phyloP scores from a whole-genome alignment of 2,888 invertebrate genomes.

The Folsomia candida region DNA sequence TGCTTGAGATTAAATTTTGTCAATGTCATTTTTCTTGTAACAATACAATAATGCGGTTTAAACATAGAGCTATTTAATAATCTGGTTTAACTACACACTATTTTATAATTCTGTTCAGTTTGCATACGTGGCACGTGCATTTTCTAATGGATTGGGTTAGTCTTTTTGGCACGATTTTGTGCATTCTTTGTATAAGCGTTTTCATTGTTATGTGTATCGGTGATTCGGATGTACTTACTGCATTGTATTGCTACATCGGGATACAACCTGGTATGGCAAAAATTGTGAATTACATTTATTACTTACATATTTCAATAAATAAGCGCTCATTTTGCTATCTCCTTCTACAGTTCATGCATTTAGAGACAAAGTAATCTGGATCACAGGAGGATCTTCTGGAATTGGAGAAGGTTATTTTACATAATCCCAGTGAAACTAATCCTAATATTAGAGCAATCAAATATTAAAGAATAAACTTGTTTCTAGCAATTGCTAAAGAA shows the following conservation, averaged over 20 bases:
- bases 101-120: too few species aligned
- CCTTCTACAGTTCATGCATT: not conserved
- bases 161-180: slow-evolving; percentile 33
- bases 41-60: too few species aligned
- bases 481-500: slow-evolving; percentile 62
- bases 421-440: too few species aligned
- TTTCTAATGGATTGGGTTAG: slow-evolving; percentile 42
- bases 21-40: too few species aligned
- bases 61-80: too few species aligned
- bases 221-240: slow-evolving; percentile 46
- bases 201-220: slow-evolving; percentile 40
- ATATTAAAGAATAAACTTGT: not conserved
- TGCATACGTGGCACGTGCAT: too few species aligned
- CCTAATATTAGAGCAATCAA: not conserved
- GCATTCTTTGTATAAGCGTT: too few species aligned
- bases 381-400: slow-evolving; percentile 18
- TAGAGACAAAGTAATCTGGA: slow-evolving; percentile 24
- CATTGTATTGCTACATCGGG: slow-evolving; percentile 43
- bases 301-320: not conserved
- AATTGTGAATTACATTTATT: too few species aligned
- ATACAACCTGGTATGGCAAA: slow-evolving; percentile 38
- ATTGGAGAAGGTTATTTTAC: slow-evolving; percentile 51
- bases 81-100: too few species aligned
- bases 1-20: too few species aligned
- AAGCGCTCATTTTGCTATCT: not conserved